A percentile compares a stretch with the other conserved stretches of the same genome.
Conservation (phyloP, 2,797 vertebrate species). For the Calcarius lapponicus region DNA sequence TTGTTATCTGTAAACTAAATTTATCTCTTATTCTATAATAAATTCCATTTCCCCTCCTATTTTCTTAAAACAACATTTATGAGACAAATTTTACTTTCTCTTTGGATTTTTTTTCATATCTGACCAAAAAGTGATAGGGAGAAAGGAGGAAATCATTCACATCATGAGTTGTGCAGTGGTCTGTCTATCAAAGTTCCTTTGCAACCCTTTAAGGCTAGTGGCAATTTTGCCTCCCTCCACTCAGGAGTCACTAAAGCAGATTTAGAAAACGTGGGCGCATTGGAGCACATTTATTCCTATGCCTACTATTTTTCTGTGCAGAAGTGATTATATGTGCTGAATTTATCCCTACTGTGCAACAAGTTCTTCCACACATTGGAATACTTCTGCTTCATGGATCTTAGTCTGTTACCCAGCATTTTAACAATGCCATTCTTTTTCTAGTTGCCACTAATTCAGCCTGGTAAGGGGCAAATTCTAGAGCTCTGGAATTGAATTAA, state of each 20-base stretch:
- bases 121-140: neutral
- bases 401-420: neutral
- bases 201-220: neutral
- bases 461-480: neutral
- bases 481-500: neutral
- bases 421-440: accelerated
- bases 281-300: neutral
- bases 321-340: neutral
- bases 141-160: neutral
- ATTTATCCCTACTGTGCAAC: neutral
- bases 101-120: neutral
- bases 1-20: neutral
- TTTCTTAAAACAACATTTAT: neutral
- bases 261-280: neutral
- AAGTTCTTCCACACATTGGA: neutral
- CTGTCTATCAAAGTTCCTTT: neutral
- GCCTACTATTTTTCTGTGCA: neutral
- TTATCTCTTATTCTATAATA: neutral
- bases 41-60: neutral
- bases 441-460: neutral
- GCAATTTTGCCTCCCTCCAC: neutral
- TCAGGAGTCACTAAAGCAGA: neutral
- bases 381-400: neutral
- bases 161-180: neutral
- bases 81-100: neutral